Percentiles rank a stretch among this genome's conserved stretches.
Conservation (phyloP, 2,888 invertebrate species). For the Agrochola lota region DNA sequence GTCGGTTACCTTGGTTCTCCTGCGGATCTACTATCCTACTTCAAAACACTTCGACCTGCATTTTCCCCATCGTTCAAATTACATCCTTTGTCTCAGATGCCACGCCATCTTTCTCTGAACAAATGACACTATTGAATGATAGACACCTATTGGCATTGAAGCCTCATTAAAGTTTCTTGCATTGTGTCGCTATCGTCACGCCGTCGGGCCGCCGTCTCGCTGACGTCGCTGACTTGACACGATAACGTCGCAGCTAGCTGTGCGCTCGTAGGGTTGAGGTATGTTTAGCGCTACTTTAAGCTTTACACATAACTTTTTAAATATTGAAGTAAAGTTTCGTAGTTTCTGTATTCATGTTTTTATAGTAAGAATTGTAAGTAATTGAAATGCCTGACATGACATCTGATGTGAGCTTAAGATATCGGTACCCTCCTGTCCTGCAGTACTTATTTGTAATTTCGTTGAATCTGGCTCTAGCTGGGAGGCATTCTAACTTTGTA, state of each 20-base stretch:
- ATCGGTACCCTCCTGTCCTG: not conserved
- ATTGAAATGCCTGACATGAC: not conserved
- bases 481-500: not conserved
- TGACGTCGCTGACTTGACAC: conserved; percentile 33
- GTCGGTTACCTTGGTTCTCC: too few species aligned
- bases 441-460: not conserved
- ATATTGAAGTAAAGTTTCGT: not conserved
- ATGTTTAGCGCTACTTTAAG: not conserved
- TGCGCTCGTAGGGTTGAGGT: conserved; percentile 37
- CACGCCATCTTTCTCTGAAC: not conserved
- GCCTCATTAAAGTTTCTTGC: conserved; percentile 42
- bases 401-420: not conserved
- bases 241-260: conserved; percentile 45
- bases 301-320: not conserved
- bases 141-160: conserved; percentile 19
- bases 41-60: not conserved
- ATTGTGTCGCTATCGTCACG: conserved; percentile 54
- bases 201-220: conserved; percentile 25
- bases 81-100: not conserved
- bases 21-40: too few species aligned
- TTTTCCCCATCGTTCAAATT: not conserved
- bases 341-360: not conserved
- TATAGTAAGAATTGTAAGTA: not conserved
- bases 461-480: not conserved
- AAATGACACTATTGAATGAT: conserved; percentile 30